Base-by-base conservation (phyloP, 2,113 vertebrate genomes). In the Catharus minimus region DNA sequence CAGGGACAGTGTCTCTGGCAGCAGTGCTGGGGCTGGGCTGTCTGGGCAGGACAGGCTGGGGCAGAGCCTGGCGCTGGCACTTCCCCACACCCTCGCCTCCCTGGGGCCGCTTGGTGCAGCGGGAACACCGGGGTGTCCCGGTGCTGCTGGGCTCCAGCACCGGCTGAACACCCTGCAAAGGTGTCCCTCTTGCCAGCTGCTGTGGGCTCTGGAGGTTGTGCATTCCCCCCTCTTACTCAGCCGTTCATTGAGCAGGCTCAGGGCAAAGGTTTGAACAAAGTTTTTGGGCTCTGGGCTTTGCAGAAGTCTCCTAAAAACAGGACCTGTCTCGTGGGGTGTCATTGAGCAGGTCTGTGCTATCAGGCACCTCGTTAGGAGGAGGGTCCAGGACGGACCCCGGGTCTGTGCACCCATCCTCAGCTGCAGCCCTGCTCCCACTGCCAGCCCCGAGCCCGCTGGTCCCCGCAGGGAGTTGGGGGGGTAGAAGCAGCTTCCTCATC, bases 111-210 rank as follows among this genome's bases (percentile, higher is more conserved):
- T 73, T 27, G 60, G 77, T 30, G 7, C 43, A 23, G 47, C 1
- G 0, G 73, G 49, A 39, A 22, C 39, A 22, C 21, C 4, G 0
- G 8, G 7, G 4, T 78, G 39, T 60, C 36, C 33, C 0, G 0
- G 14, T 44, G 38, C 78, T 3, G 2, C 49, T 55, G 53, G 15
- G 26, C 30, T 49, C 28, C 0, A 0, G 38, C 2, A 2, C 15
- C 1, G 0, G 17, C 44, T 62, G 4, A 2, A 5, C 2, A 1
- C 14, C 33, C 28, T 7, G 1, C 9, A 3, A 13, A 28, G 16
- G 57, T 39, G 44, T 56, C 15, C 30, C 3, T 20, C 12, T 53
- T 9, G 1, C 27, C 5, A 1, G 24, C 8, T 89, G 43, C 55
- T n/a, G n/a, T 3, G 2, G 12, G 36, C 17, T 65, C 26, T 62